Conservation (phyloP, 1,140 invertebrate genomes). For the Panagrolaimus sp. region DNA sequence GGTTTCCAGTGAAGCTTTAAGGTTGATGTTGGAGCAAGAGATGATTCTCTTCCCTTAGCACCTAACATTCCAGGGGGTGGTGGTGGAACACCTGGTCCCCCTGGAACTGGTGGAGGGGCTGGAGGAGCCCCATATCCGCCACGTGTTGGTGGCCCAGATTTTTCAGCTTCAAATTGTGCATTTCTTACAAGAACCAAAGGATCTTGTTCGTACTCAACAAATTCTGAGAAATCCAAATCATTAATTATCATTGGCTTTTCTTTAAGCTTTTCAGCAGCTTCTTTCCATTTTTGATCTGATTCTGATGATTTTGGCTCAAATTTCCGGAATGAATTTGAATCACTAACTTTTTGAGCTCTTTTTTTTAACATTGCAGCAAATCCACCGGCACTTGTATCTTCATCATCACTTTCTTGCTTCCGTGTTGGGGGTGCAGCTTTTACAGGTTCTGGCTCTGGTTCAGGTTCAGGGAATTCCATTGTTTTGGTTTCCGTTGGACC, state of each 20-base stretch:
- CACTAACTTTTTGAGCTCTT: conserved; percentile 46
- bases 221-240: conserved; percentile 90
- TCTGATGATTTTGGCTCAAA: conserved; percentile 65
- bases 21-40: conserved; percentile 42
- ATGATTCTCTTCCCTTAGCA: conserved; percentile 30
- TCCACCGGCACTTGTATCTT: conserved; percentile 55
- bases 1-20: conserved; percentile 87
- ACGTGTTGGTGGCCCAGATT: background rate
- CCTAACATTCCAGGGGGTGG: conserved; percentile 59
- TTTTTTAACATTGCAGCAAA: conserved; percentile 58
- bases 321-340: conserved; percentile 17
- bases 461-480: conserved; percentile 54
- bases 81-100: conserved; percentile 55
- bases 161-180: conserved; percentile 33
- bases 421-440: conserved; percentile 21
- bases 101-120: conserved; percentile 59
- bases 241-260: conserved; percentile 76
- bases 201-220: conserved; percentile 63
- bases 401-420: conserved; percentile 36
- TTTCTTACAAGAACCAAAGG: conserved; percentile 47
- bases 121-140: conserved; percentile 41
- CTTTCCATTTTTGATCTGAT: conserved; percentile 77
- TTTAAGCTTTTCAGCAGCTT: conserved; percentile 67
- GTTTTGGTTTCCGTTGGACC: conserved; percentile 48
- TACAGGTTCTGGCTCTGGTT: conserved; percentile 30